These are phyloP conservation scores for Lycodopsis pacificus DNA, from an alignment of 2,797 vertebrate species.

Conservation along the genomic window DNA sequence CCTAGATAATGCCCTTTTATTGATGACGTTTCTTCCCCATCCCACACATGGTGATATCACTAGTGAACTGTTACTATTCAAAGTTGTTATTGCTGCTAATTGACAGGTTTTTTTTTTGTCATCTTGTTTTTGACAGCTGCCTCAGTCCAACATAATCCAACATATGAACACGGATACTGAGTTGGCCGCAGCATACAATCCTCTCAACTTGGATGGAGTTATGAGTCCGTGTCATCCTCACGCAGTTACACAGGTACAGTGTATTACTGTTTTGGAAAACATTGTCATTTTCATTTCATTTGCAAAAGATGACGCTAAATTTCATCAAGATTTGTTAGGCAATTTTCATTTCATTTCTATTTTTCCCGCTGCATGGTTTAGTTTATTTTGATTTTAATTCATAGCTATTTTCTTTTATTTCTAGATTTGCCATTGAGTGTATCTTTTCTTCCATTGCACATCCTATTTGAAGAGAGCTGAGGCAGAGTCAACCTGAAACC, in stretches of 20 bases:
- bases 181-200: slow-evolving; percentile 32
- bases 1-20: slow-evolving; percentile 1
- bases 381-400: slow-evolving; percentile 60
- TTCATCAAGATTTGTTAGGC: slow-evolving; percentile 31
- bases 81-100: slow-evolving; percentile 2
- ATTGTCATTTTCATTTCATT: slow-evolving; percentile 41
- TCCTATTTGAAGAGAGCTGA: slow-evolving; percentile 80
- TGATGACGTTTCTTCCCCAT: not conserved
- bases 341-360: slow-evolving; percentile 36
- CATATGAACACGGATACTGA: slow-evolving; percentile 52
- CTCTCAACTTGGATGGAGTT: slow-evolving; percentile 59
- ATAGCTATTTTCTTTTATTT: slow-evolving; percentile 74
- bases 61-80: not conserved
- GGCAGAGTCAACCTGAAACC: slow-evolving; percentile 76
- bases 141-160: slow-evolving; percentile 60
- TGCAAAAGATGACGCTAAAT: not conserved
- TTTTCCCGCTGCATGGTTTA: slow-evolving; percentile 52
- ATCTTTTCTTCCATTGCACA: slow-evolving; percentile 78
- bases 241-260: slow-evolving; percentile 70
- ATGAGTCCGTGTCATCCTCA: slow-evolving; percentile 51
- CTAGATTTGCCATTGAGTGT: slow-evolving; percentile 83
- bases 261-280: slow-evolving; percentile 15
- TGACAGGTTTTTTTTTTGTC: slow-evolving; percentile 17
- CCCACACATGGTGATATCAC: not conserved
- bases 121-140: slow-evolving; percentile 67